Percentiles rank a stretch among this genome's conserved stretches.
Evolutionary conservation across 2,797 vertebrate species (phyloP).

Genomic region (Eupleurogrammus muticus): DNA sequence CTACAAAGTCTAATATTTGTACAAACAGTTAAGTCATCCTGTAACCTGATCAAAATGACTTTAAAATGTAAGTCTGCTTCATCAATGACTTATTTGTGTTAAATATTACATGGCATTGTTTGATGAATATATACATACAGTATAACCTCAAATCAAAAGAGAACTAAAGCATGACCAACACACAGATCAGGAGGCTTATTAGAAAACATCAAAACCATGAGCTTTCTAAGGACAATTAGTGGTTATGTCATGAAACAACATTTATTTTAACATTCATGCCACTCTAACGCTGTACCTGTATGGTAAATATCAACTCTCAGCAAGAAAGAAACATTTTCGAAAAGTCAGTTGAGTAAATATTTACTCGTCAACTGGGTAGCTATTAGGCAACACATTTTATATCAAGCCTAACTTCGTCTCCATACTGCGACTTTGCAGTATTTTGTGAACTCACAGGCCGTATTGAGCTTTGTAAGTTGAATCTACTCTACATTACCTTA

Average conservation of each 20-base stretch:
- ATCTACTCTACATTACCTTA: background rate
- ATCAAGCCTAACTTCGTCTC: background rate
- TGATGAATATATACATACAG: slow-evolving; percentile 42
- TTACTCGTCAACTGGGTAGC: background rate
- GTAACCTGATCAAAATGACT: slow-evolving; percentile 7
- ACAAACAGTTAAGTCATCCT: slow-evolving; percentile 6
- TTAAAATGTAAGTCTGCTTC: background rate
- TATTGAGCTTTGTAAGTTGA: slow-evolving; percentile 6
- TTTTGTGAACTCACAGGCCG: slow-evolving; percentile 3
- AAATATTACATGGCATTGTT: slow-evolving; percentile 43
- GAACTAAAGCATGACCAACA: slow-evolving; percentile 39
- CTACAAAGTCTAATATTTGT: slow-evolving; percentile 27
- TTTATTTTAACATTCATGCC: background rate
- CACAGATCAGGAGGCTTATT: background rate
- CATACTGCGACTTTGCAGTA: slow-evolving; percentile 4
- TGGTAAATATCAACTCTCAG: background rate
- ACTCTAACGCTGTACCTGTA: background rate
- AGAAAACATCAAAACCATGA: background rate
- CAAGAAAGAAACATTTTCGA: background rate
- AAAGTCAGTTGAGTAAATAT: background rate
- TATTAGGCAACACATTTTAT: background rate
- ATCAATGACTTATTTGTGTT: slow-evolving; percentile 7
- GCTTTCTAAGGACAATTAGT: slow-evolving; percentile 11
- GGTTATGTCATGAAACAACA: slow-evolving; percentile 14
- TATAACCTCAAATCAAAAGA: slow-evolving; percentile 33